Evolutionary conservation across 2,888 invertebrate genomes (phyloP), one percentile per base, ranked within the genome.

Genomic region (Eupeodes luniger): DNA sequence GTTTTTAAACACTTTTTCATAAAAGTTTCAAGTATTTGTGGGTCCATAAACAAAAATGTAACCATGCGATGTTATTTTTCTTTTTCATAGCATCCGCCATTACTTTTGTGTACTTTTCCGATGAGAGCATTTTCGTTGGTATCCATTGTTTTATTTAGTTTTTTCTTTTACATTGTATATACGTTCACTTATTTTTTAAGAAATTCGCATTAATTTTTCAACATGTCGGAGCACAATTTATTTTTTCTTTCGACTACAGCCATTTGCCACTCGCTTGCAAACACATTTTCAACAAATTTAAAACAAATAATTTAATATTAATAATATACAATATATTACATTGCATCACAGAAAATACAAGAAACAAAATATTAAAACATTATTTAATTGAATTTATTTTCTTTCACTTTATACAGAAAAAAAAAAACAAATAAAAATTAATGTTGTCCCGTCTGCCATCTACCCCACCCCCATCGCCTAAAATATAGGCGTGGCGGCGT

Each of bases 401-500:
- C 19, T 57, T 77, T 78, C 51, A 79, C 61, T 78, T 74, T 64
- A 12, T 49, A 61, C 61, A 74, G 55, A 75, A 49, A 77, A 72
- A 55, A 14, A 51, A 69, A 34, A 36, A 34, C 9, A 34, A 51
- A 51, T 51, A 53, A 14, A 55, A 53, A 6, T 36, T 53, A 1
- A 40, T 34, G 36, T 72, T 47, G 55, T 53, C 62, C 19, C 53
- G 66, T 70, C 81, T 61, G n/a, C 70, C 55, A 11, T 44, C 16
- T 27, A 69, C 34, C 51, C 27, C 51, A 44, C 51, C 69, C 70
- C 49, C 62, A 40, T 14, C 72, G 27, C 34, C 12, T 27, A 80
- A 61, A 83, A 87, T 51, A 83, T 80, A 87, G 87, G 87, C 83
- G 87, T 87, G 87, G 87, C 83, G 80, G 62, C 74, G 53, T 67